Conservation (phyloP, 2,888 invertebrate genomes). For the Oscheius sp. region DNA sequence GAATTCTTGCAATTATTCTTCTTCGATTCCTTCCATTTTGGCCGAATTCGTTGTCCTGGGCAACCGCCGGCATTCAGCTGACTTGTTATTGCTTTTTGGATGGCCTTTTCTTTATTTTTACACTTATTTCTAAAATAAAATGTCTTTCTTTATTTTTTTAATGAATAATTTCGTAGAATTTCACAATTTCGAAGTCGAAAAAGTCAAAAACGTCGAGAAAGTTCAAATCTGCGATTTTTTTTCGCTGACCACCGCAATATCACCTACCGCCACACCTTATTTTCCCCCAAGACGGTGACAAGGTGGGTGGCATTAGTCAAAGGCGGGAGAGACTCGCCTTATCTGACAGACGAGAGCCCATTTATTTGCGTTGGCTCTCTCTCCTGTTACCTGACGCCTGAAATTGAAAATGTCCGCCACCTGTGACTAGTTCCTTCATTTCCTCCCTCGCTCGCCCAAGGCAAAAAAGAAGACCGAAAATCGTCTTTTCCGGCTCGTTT, state of each 20-base stretch:
- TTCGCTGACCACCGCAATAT: no score
- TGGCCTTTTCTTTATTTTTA: slow-evolving; percentile 2
- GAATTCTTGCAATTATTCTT: not conserved
- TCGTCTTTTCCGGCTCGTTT: not conserved
- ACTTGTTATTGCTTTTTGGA: not conserved
- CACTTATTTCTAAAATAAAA: no score
- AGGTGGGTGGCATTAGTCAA: slow-evolving; percentile 15
- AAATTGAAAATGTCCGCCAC: slow-evolving; percentile 5
- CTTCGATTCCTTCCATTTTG: not conserved
- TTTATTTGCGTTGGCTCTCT: slow-evolving; percentile 29
- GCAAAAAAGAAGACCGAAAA: no score
- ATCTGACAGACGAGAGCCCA: slow-evolving; percentile 5
- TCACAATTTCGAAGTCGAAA: no score
- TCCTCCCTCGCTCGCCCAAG: no score
- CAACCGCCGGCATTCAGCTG: slow-evolving; percentile 3
- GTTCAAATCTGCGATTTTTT: no score
- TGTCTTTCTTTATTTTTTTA: no score
- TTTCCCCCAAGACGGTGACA: no score
- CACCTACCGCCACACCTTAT: slow-evolving; percentile 12
- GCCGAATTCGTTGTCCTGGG: not conserved
- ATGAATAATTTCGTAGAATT: no score
- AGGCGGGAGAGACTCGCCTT: not conserved
- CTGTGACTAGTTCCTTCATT: not conserved
- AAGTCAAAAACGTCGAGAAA: no score
- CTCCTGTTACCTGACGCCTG: slow-evolving; percentile 16